phyloP scores from a whole-genome alignment of 2,797 vertebrate species.

The Cygnus olor region DNA sequence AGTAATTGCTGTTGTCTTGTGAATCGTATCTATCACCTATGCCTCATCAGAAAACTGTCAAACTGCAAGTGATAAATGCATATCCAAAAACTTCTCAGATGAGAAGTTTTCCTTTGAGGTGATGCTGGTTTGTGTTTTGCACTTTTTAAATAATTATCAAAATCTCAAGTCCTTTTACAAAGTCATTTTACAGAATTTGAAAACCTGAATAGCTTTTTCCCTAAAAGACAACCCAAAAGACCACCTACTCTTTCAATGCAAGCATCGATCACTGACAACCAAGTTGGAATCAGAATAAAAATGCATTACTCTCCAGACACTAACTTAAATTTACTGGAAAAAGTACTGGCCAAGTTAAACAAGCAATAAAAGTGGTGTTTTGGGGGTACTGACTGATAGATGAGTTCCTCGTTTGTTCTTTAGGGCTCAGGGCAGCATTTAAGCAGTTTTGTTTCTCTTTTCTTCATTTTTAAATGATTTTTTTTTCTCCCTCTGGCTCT shows the following conservation, averaged over 20 bases:
- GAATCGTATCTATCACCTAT: neutral
- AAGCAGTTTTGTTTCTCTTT: conserved; percentile 14
- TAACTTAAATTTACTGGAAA: neutral
- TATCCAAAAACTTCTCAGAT: neutral
- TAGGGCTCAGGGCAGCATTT: conserved; percentile 2
- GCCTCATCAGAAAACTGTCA: neutral
- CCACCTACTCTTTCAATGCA: neutral
- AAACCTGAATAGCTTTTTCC: neutral
- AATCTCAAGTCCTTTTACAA: neutral
- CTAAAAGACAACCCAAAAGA: neutral
- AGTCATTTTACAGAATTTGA: neutral
- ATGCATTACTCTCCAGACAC: neutral
- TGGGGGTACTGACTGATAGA: conserved; percentile 1
- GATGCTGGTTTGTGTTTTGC: neutral
- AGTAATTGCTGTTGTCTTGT: neutral
- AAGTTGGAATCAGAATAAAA: neutral
- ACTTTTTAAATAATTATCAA: neutral
- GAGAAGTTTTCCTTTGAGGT: neutral
- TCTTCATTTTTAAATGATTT: conserved; percentile 23
- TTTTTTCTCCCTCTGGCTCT: conserved; percentile 37
- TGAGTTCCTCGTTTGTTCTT: neutral
- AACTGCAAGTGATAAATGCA: neutral
- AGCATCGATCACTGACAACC: neutral
- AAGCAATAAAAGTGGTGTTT: neutral
- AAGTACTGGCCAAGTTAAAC: conserved; percentile 22